phyloP scores from a whole-genome alignment of 2,113 vertebrate genomes.

The Arenaria interpres region DNA sequence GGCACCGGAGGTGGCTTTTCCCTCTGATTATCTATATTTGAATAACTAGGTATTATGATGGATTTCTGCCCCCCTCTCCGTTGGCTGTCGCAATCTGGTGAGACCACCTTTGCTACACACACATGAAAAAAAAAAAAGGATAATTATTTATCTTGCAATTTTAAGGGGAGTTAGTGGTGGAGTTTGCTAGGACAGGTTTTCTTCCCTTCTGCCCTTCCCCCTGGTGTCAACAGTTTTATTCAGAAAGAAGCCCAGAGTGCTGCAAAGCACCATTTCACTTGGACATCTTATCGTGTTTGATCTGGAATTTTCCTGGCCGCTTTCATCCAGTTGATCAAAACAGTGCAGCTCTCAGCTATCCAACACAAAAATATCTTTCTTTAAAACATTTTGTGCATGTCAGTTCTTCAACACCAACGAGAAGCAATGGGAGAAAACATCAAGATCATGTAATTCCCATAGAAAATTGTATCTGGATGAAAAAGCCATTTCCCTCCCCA shows the following conservation, averaged over 20 bases:
- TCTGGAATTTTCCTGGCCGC: neutral
- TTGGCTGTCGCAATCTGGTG: neutral
- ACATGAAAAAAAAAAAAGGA: no score
- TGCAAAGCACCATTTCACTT: neutral
- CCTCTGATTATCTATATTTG: neutral
- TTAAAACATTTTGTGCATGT: neutral
- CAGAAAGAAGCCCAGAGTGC: neutral
- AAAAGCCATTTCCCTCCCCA: neutral
- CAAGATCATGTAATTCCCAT: neutral
- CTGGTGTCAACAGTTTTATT: neutral
- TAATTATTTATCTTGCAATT: neutral
- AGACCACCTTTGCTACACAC: neutral
- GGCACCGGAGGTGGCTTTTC: neutral
- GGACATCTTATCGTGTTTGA: neutral
- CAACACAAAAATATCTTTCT: neutral
- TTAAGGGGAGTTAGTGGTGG: neutral
- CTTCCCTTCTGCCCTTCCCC: neutral
- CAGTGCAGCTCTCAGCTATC: neutral
- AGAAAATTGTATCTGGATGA: neutral
- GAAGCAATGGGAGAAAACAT: neutral
- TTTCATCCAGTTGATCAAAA: neutral
- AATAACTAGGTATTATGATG: neutral
- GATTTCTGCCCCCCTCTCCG: accelerated
- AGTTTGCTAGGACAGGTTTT: neutral
- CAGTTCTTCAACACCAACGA: neutral